Base-by-base conservation (phyloP, 1,140 invertebrate genomes). In the Stegodyphus dumicola region DNA sequence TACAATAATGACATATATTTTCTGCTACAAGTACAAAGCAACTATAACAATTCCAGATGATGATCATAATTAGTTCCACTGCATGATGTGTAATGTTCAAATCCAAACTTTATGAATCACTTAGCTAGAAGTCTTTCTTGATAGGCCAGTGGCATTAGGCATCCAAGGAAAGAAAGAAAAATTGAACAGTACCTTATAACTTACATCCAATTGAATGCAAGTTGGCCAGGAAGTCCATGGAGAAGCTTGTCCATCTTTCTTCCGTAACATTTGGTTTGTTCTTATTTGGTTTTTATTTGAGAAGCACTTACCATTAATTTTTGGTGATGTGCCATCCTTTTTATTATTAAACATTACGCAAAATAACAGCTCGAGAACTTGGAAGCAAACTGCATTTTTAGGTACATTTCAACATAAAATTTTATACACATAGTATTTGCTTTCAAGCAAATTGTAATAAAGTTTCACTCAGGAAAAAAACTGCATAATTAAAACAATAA, bases 151-250 rank as follows among this genome's bases (percentile, higher is more conserved):
- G 78, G 69, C 78, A 81, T 81, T 64, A 81, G 69, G 49, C 11
- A 73, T 65, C 70, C 56, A 81, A 51, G 13, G 7, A n/a, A 18
- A 15, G 64, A 18, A 83, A 66, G 54, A 67, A 67, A 60, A 75
- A 60, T 70, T 51, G 65, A 83, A 66, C 17, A 75, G 71, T 83
- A 83, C 80, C 80, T 83, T 70, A 67, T 7, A 83, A 83, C 80
- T 75, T 83, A 64, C 71, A 75, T 75, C 80, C 60, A 83, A 74
- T 83, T 83, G 80, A 83, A 66, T 53, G 52, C 60, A 74, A 75
- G 80, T 83, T 74, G 60, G 67, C 48, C 33, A 73, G 52, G 71
- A 75, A 52, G 10, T 67, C 65, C 65, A 67, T 18, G n/a, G 11
- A 15, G 17, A 67, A n/a, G 65, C 65, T 67, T 60, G 56, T 60